Evolutionary conservation across 2,113 vertebrate genomes (phyloP), one percentile per base, ranked within the genome.

Genomic region (Chionodraco myersi): DNA sequence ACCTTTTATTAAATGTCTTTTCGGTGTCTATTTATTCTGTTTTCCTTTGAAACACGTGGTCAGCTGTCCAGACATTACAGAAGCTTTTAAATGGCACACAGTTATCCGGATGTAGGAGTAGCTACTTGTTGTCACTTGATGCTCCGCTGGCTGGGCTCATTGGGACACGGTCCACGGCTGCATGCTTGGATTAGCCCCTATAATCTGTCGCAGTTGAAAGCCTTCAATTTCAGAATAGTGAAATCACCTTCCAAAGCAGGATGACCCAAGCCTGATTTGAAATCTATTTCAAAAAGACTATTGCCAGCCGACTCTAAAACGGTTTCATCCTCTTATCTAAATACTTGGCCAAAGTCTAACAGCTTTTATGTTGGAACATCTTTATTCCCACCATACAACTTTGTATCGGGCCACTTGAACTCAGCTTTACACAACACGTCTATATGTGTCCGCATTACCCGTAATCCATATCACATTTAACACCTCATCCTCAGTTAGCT

Each of bases 211-310:
- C 86, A 88, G 80, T 65, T 80, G 80, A 91, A 77, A 88, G 86
- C 78, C 83, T 88, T 91, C 86, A 83, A 89, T 92, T 90, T 92
- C 90, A 92, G 87, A 94, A 91, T 91, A 78, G 83, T 70, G 80
- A 90, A 84, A 81, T 52, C 72, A 73, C 26, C 10, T 11, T 10
- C 11, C 8, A 4, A 62, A 76, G 83, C 64, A 66, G 73, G 69
- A 72, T 83, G 80, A 84, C 83, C 86, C 77, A 77, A 49, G 77
- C 66, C 76, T 65, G 88, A 86, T 88, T 86, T 74, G 34, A 86
- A 86, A 75, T 80, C 75, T 76, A 69, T 86, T 92, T 83, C 68
- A 78, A 65, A 82, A 70, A 83, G 51, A 77, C 66, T 34, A 52
- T 73, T 67, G 76, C 6, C 21, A 14, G 62, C 63, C 56, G 16